Conservation (phyloP, 2,113 vertebrate genomes). For the Noctilio leporinus region DNA sequence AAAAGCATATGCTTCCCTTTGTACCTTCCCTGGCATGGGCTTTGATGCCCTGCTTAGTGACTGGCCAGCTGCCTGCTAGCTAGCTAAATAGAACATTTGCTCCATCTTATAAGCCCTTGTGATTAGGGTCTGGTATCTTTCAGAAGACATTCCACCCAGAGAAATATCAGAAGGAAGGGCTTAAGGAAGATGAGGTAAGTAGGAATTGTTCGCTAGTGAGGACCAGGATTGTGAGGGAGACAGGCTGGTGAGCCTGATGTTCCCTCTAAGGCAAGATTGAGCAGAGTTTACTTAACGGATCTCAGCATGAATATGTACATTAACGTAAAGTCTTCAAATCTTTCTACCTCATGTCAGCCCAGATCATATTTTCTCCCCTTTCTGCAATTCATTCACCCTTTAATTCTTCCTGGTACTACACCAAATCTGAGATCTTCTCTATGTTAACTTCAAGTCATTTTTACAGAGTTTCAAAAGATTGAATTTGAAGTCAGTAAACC, state of each 20-base stretch:
- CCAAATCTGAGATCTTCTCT: background rate
- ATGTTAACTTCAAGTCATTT: background rate
- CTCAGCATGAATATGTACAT: background rate
- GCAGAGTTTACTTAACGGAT: background rate
- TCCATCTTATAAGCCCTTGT: conserved; percentile 41
- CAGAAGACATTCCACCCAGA: conserved; percentile 46
- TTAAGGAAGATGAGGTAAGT: background rate
- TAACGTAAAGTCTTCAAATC: background rate
- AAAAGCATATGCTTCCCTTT: background rate
- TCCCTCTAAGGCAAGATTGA: background rate
- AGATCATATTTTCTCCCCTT: background rate
- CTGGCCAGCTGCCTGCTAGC: conserved; percentile 46
- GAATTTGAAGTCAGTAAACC: background rate
- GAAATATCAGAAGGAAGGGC: background rate
- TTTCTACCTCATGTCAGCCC: background rate
- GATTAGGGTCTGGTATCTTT: conserved; percentile 48
- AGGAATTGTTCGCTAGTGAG: background rate
- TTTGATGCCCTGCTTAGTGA: background rate
- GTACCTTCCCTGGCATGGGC: conserved; percentile 5
- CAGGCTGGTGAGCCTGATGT: background rate
- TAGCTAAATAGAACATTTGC: conserved; percentile 37
- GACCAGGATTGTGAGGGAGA: background rate
- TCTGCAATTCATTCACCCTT: background rate
- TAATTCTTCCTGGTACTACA: background rate
- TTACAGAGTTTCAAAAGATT: background rate